phyloP scores from a whole-genome alignment of 2,888 invertebrate genomes.

The Trilocha varians region DNA sequence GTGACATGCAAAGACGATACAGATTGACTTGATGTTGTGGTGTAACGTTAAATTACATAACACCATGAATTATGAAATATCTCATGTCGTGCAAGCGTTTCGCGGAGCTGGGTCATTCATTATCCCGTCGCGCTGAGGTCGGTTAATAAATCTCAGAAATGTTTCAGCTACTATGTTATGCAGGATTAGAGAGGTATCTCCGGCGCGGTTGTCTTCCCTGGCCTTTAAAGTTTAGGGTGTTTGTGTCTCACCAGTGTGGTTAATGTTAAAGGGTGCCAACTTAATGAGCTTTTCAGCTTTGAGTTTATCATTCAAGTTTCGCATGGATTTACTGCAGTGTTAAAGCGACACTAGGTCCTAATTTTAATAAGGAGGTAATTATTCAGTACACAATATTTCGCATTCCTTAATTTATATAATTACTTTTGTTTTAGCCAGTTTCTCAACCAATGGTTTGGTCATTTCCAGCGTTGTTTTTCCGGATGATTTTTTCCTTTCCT shows the following conservation, averaged over 20 bases:
- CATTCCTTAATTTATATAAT: too few relatives aligned
- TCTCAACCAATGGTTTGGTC: too few relatives aligned
- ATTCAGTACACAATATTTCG: too few relatives aligned
- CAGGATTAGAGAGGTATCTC: slow-evolving; percentile 32
- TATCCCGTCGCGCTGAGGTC: slow-evolving; percentile 25
- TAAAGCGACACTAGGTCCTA: too few relatives aligned
- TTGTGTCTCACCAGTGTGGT: slow-evolving; percentile 27
- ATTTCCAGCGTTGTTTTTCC: too few relatives aligned
- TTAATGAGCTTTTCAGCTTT: background rate
- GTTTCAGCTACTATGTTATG: slow-evolving; percentile 37
- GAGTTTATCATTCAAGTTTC: background rate
- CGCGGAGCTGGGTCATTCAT: slow-evolving; percentile 21
- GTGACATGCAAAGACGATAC: too few relatives aligned
- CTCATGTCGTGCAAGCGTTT: slow-evolving; percentile 12
- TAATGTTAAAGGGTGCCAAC: slow-evolving; percentile 22
- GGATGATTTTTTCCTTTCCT: too few relatives aligned
- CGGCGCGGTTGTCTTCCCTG: slow-evolving; percentile 11
- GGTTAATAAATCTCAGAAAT: slow-evolving; percentile 36
- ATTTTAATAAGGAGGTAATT: too few relatives aligned
- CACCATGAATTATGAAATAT: slow-evolving; percentile 16
- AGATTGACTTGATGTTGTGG: too few relatives aligned
- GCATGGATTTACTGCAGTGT: background rate
- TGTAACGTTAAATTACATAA: background rate
- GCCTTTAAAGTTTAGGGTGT: slow-evolving; percentile 32
- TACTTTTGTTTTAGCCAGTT: too few relatives aligned